phyloP scores from a whole-genome alignment of 2,797 vertebrate genomes.

The Hippopotamyrus pictus region DNA sequence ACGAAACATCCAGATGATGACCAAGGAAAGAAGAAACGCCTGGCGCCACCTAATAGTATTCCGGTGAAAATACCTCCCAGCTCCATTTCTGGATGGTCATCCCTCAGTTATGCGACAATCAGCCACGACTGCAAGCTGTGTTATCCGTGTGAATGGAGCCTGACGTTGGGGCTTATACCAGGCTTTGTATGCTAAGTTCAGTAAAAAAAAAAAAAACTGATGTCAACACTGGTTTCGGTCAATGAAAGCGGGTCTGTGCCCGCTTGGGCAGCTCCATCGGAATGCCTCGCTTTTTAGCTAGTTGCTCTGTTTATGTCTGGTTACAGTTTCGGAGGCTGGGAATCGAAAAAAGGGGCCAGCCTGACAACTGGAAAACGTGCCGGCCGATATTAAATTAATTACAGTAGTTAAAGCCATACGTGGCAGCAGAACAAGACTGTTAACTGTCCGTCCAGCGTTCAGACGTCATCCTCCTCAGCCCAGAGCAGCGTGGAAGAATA shows the following conservation, averaged over 20 bases:
- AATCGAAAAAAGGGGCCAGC: background rate
- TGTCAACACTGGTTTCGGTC: background rate
- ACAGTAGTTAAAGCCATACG: background rate
- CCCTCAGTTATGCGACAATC: background rate
- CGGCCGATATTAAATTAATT: background rate
- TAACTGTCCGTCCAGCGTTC: background rate
- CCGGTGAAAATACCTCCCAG: background rate
- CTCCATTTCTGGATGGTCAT: too few species aligned
- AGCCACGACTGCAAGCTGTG: background rate
- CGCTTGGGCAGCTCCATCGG: background rate
- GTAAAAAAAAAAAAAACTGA: background rate
- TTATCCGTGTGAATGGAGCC: background rate
- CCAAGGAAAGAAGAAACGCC: background rate
- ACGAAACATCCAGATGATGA: conserved; percentile 36
- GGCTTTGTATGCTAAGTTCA: background rate
- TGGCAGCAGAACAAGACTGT: background rate
- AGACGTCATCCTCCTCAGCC: background rate
- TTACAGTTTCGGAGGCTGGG: background rate
- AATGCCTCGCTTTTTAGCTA: background rate
- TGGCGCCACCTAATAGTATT: conserved; percentile 5
- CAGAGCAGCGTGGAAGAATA: background rate
- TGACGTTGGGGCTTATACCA: background rate
- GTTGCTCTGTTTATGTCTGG: background rate
- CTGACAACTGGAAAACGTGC: background rate
- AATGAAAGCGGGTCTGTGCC: background rate